Evolutionary conservation across 2,888 invertebrate species (phyloP).

Genomic region (Apotomis betuletana): DNA sequence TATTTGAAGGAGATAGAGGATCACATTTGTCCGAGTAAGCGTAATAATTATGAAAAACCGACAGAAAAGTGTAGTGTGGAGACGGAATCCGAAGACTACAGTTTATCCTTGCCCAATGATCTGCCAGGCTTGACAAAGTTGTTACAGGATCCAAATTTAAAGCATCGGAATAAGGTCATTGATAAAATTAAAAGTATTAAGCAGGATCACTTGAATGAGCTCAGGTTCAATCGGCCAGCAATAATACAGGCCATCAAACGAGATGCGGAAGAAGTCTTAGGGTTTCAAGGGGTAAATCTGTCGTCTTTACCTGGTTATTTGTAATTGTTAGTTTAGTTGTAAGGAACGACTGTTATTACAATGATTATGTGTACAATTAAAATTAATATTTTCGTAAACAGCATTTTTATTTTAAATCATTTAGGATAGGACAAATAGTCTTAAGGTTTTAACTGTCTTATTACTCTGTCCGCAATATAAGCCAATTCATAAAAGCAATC

Average conservation of each 20-base stretch:
- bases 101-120: conserved; percentile 58
- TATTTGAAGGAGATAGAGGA: conserved; percentile 51
- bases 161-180: conserved; percentile 61
- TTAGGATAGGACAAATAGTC: not conserved
- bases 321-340: conserved; percentile 2
- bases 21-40: conserved; percentile 62
- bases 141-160: conserved; percentile 57
- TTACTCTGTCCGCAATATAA: too few relatives aligned
- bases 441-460: too few relatives aligned
- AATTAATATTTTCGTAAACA: not conserved
- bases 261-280: conserved; percentile 63
- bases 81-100: conserved; percentile 59
- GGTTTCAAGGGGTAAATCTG: conserved; percentile 72
- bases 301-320: conserved; percentile 65
- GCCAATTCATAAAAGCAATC: too few relatives aligned
- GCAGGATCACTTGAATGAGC: conserved; percentile 59
- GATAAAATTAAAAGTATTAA: conserved; percentile 61
- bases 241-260: conserved; percentile 63
- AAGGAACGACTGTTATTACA: not conserved
- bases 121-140: conserved; percentile 57
- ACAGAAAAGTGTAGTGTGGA: conserved; percentile 49
- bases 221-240: conserved; percentile 61
- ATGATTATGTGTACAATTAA: conserved; percentile 1
- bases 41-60: conserved; percentile 46
- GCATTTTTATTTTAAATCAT: not conserved